phyloP scores from a whole-genome alignment of 2,797 vertebrate species.

The Gadopsis marmoratus region DNA sequence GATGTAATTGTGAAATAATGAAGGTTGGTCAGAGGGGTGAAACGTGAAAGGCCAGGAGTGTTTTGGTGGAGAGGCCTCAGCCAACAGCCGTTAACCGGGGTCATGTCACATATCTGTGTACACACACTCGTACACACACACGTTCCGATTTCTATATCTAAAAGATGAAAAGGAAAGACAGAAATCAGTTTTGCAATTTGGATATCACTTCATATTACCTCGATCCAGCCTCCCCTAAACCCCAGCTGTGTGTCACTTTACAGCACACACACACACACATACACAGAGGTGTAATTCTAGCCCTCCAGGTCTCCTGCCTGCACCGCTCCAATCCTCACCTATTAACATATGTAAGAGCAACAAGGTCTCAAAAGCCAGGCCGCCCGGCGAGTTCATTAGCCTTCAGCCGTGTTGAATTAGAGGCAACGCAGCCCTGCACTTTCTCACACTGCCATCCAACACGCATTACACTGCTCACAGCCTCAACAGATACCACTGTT shows the following conservation, averaged over 20 bases:
- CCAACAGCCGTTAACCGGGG: conserved; percentile 58
- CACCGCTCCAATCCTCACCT: conserved; percentile 38
- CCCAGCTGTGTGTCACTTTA: conserved; percentile 45
- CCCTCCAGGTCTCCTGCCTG: conserved; percentile 45
- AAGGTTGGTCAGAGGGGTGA: conserved; percentile 68
- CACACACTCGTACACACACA: not conserved
- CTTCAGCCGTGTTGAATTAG: conserved; percentile 76
- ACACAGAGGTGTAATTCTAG: conserved; percentile 63
- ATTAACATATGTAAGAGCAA: conserved; percentile 72
- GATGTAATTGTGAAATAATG: conserved; percentile 82
- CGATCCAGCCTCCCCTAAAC: conserved; percentile 46
- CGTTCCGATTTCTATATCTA: not conserved
- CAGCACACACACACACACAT: conserved; percentile 21
- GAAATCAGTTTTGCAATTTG: conserved; percentile 64
- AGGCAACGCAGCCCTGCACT: conserved; percentile 52
- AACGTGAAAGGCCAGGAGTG: conserved; percentile 67
- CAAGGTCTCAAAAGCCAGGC: conserved; percentile 76
- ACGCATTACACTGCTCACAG: conserved; percentile 16
- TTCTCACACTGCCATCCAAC: conserved; percentile 48
- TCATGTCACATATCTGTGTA: conserved; percentile 36
- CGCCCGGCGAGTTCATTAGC: conserved; percentile 66
- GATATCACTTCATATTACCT: conserved; percentile 75
- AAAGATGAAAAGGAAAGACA: conserved; percentile 21
- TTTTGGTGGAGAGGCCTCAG: conserved; percentile 67
- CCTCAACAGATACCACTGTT: not conserved